Evolutionary conservation across 2,797 vertebrate genomes (phyloP).

Genomic region (Carcharodon carcharias): DNA sequence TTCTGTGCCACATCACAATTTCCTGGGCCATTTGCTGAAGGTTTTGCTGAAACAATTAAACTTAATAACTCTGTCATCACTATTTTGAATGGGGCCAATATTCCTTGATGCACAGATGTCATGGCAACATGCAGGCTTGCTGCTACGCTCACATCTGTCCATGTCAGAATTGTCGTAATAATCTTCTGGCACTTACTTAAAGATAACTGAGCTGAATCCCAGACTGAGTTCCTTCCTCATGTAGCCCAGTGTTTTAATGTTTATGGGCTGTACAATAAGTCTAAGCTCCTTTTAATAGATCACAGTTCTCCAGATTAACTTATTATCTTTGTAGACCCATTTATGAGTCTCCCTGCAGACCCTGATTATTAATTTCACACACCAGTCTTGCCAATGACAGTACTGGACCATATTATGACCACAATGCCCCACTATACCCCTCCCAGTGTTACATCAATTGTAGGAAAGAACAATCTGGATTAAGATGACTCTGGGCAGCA

Average conservation of each 20-base stretch:
- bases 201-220: neutral
- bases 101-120: neutral
- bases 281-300: neutral
- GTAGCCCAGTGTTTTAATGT: neutral
- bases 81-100: no score
- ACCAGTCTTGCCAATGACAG: neutral
- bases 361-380: neutral
- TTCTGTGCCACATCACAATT: neutral
- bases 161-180: neutral
- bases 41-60: neutral
- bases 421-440: no score
- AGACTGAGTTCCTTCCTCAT: neutral
- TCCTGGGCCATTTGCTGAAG: neutral
- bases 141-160: neutral
- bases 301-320: neutral
- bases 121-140: neutral
- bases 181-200: neutral
- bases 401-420: neutral
- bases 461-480: no score
- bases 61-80: neutral
- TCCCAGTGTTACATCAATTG: no score
- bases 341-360: neutral
- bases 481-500: no score
- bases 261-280: neutral
- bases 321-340: neutral